Percentiles rank a stretch among this genome's conserved stretches.
Evolutionary conservation across 2,113 vertebrate species (phyloP).

Genomic region (Camelus dromedarius): DNA sequence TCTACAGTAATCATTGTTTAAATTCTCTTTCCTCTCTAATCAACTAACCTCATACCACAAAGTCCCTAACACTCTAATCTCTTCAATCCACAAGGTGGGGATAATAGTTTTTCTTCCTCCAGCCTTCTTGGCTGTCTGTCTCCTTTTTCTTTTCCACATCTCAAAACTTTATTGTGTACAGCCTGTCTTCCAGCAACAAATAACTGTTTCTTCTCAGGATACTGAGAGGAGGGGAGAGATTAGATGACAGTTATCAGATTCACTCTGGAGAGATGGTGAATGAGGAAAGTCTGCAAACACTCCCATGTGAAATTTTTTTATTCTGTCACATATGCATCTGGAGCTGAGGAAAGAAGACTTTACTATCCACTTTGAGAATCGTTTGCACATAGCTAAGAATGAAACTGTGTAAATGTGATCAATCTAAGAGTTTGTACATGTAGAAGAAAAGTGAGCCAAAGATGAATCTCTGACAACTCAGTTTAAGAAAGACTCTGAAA

Average conservation of each 20-base stretch:
- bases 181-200: slow-evolving; percentile 10
- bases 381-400: neutral
- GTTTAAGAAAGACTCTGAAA: neutral
- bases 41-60: neutral
- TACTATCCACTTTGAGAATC: neutral
- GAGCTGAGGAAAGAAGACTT: neutral
- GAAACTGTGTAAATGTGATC: neutral
- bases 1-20: slow-evolving; percentile 2
- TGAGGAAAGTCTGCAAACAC: neutral
- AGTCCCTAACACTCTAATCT: neutral
- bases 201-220: neutral
- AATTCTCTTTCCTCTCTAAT: slow-evolving; percentile 43
- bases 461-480: neutral
- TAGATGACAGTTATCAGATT: neutral
- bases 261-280: neutral
- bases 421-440: neutral
- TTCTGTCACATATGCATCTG: neutral
- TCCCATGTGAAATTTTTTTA: neutral
- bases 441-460: neutral
- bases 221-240: neutral
- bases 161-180: neutral
- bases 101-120: neutral
- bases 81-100: neutral
- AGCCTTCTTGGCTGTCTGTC: neutral
- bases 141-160: neutral